phyloP scores from a whole-genome alignment of 2,888 invertebrate species.

The Brachyptera risi region DNA sequence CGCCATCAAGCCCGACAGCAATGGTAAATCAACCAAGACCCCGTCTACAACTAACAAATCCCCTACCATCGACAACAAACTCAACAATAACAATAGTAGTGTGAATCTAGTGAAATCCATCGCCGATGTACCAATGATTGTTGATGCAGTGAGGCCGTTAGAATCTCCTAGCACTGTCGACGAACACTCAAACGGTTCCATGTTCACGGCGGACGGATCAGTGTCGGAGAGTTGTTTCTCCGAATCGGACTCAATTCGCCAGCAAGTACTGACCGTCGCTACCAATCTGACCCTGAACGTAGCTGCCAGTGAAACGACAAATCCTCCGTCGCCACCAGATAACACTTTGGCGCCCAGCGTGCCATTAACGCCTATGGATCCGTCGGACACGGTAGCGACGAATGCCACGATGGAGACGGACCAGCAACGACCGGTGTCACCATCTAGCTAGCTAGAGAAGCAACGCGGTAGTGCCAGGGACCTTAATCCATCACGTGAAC shows the following conservation, averaged over 20 bases:
- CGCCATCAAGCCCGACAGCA: conserved; percentile 36
- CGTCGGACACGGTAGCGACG: background rate
- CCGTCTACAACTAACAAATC: background rate
- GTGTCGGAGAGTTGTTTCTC: conserved; percentile 37
- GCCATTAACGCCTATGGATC: background rate
- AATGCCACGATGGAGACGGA: conserved; percentile 10
- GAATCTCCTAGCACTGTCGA: conserved; percentile 34
- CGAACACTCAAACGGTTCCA: conserved; percentile 38
- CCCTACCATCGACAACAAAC: conserved; percentile 1
- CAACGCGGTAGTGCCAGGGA: conserved; percentile 12
- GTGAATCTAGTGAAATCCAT: background rate
- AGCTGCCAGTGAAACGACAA: conserved; percentile 14
- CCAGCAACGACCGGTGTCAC: conserved; percentile 28
- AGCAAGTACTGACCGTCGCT: conserved; percentile 27
- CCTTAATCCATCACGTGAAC: conserved; percentile 4
- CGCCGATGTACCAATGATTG: background rate
- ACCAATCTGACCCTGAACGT: conserved; percentile 31
- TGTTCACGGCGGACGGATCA: conserved; percentile 37
- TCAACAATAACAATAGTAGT: background rate
- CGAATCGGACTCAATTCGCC: conserved; percentile 26
- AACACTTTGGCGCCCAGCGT: conserved; percentile 14
- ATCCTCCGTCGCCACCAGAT: conserved; percentile 21
- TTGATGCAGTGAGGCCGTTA: background rate
- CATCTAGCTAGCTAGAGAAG: conserved; percentile 31
- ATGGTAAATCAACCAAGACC: conserved; percentile 21